Percentiles rank a stretch among this genome's conserved stretches.
Conservation (phyloP, 2,888 invertebrate genomes). For the Choristoneura rosaceana region DNA sequence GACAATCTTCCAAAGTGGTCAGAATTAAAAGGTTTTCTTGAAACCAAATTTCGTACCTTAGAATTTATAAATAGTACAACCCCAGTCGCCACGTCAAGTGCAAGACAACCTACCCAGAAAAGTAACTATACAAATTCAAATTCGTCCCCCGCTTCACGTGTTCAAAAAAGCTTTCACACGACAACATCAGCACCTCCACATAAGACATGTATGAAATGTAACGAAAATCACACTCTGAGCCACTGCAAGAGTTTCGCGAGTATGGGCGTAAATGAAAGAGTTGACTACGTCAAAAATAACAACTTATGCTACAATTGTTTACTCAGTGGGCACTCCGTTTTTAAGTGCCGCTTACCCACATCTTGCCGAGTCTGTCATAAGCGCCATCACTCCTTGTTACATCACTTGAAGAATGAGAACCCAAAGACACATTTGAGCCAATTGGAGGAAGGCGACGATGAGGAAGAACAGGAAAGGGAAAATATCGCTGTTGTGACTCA, state of each 20-base stretch:
- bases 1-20: neutral
- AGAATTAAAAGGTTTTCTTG: neutral
- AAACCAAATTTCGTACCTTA: neutral
- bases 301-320: slow-evolving; percentile 30
- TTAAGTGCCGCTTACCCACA: slow-evolving; percentile 5
- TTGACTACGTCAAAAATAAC: slow-evolving; percentile 9
- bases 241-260: slow-evolving; percentile 29
- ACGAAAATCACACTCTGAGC: slow-evolving; percentile 17
- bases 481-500: neutral
- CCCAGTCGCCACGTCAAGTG: neutral
- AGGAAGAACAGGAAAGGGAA: neutral
- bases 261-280: slow-evolving; percentile 10
- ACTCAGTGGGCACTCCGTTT: slow-evolving; percentile 17
- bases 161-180: slow-evolving; percentile 41
- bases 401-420: slow-evolving; percentile 4
- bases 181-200: slow-evolving; percentile 8
- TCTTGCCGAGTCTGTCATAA: slow-evolving; percentile 19
- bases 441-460: neutral
- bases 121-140: neutral
- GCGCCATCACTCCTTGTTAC: slow-evolving; percentile 27
- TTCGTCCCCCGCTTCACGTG: neutral
- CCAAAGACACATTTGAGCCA: neutral
- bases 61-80: neutral
- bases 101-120: neutral
- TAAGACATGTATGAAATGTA: slow-evolving; percentile 17